Conservation (phyloP, 2,797 vertebrate species). For the Notamacropus eugenii region DNA sequence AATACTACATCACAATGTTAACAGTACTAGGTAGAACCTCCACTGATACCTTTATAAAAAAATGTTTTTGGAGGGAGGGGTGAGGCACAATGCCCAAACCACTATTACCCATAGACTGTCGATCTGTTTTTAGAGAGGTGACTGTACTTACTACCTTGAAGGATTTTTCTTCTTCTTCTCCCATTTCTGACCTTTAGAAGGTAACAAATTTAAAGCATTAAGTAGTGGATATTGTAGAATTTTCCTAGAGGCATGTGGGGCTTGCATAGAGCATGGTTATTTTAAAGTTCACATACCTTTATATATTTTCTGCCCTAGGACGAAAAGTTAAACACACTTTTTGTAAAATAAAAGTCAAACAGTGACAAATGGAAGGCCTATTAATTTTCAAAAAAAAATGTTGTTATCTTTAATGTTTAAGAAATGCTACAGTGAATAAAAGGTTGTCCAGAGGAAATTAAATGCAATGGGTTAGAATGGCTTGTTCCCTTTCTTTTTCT, state of each 20-base stretch:
- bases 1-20: not conserved
- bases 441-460: slow-evolving; percentile 53
- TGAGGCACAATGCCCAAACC: not conserved
- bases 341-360: slow-evolving; percentile 61
- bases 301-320: slow-evolving; percentile 75
- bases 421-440: slow-evolving; percentile 60
- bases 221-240: slow-evolving; percentile 69
- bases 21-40: too few relatives aligned
- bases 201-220: slow-evolving; percentile 80
- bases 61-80: not conserved
- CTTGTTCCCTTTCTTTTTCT: not conserved
- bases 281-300: slow-evolving; percentile 79
- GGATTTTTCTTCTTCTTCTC: slow-evolving; percentile 51
- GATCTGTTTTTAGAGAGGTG: slow-evolving; percentile 68
- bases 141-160: slow-evolving; percentile 70
- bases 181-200: slow-evolving; percentile 82
- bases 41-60: too few relatives aligned
- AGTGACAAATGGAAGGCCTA: slow-evolving; percentile 74
- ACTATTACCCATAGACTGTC: slow-evolving; percentile 45
- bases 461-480: slow-evolving; percentile 26
- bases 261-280: slow-evolving; percentile 73
- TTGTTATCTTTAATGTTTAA: slow-evolving; percentile 58
- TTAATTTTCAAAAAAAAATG: slow-evolving; percentile 53
- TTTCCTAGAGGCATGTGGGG: slow-evolving; percentile 76
- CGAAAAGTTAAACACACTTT: slow-evolving; percentile 79